Evolutionary conservation across 2,113 vertebrate genomes (phyloP).

Genomic region (Chinchilla lanigera): DNA sequence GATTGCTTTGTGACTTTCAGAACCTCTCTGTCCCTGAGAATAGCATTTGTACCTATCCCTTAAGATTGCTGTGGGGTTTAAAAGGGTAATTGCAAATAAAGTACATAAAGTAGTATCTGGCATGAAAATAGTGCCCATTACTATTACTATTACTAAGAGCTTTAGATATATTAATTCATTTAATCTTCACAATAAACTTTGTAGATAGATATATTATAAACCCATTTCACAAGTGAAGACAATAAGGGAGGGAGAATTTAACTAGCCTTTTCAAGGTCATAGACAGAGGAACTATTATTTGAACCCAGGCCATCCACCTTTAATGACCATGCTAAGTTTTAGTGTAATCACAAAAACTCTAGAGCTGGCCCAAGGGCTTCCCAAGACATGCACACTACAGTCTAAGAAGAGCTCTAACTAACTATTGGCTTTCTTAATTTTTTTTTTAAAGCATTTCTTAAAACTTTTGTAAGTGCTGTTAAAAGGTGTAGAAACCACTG

Average conservation of each 20-base stretch:
- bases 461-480: neutral
- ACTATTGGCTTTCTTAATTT: neutral
- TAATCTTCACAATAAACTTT: neutral
- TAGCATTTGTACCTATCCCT: neutral
- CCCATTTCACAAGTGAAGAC: conserved; percentile 10
- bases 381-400: neutral
- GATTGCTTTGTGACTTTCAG: neutral
- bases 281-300: neutral
- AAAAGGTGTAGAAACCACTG: neutral
- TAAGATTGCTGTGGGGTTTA: neutral
- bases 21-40: neutral
- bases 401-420: neutral
- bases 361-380: neutral
- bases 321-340: neutral
- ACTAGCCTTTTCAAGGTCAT: neutral
- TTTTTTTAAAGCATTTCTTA: neutral
- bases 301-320: neutral
- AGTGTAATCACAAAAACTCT: neutral
- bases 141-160: neutral
- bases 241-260: neutral
- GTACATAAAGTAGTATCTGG: no score
- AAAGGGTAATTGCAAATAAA: neutral
- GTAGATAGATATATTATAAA: neutral
- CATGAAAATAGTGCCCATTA: neutral
- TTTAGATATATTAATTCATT: neutral